These are phyloP conservation scores for Oostethus manadensis DNA, from an alignment of 2,113 vertebrate genomes.

Conservation along the genomic window DNA sequence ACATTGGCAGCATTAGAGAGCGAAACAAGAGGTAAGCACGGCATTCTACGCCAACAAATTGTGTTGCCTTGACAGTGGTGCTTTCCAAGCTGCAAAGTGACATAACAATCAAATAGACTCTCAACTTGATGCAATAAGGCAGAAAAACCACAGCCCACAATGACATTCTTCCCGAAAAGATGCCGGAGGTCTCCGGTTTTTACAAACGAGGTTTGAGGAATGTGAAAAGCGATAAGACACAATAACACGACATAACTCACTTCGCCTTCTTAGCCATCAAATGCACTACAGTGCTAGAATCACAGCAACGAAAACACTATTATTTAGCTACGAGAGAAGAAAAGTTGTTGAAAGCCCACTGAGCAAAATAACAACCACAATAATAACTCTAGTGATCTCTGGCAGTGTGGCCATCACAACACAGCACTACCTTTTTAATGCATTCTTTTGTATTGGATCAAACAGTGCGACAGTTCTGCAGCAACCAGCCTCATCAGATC, in stretches of 20 bases:
- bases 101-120: not conserved
- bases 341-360: too few relatives aligned
- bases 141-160: too few relatives aligned
- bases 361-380: not conserved
- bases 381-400: too few relatives aligned
- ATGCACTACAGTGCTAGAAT: too few relatives aligned
- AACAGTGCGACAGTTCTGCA: not conserved
- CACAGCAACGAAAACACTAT: too few relatives aligned
- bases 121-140: not conserved
- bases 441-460: slow-evolving; percentile 4
- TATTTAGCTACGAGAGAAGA: too few relatives aligned
- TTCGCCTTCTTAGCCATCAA: too few relatives aligned
- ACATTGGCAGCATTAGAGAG: too few relatives aligned
- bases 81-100: not conserved
- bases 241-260: not conserved
- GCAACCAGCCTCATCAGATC: not conserved
- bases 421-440: slow-evolving; percentile 1
- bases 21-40: not conserved
- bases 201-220: too few relatives aligned
- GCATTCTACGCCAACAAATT: not conserved
- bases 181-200: too few relatives aligned
- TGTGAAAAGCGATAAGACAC: not conserved
- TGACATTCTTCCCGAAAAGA: too few relatives aligned
- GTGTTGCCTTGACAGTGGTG: not conserved
- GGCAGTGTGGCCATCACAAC: not conserved